Evolutionary conservation across 2,888 invertebrate species (phyloP).

Genomic region (Cryptocheilus praepositus): DNA sequence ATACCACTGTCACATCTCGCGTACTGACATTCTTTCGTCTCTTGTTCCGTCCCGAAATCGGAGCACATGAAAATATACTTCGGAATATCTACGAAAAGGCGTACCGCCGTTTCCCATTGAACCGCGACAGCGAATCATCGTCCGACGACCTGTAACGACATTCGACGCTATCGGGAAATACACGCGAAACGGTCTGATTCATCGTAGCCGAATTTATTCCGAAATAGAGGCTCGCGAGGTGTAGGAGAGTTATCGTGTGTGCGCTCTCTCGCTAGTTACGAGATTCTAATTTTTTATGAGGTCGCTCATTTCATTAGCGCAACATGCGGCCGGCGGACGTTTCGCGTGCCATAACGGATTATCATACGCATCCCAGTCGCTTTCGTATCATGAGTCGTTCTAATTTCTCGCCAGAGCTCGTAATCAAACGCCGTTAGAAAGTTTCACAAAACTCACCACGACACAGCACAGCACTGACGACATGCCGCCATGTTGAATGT

Average conservation of each 20-base stretch:
- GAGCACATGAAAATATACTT: too few species aligned
- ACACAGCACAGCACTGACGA: constrained; percentile 97
- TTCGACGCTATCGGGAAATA: too few species aligned
- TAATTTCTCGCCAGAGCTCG: constrained; percentile 45
- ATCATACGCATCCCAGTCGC: too few species aligned
- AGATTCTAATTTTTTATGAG: constrained; percentile 64
- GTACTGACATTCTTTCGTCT: too few species aligned
- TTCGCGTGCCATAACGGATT: too few species aligned
- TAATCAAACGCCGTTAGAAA: constrained; percentile 43
- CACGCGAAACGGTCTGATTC: not conserved
- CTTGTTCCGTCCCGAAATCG: too few species aligned
- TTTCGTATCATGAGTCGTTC: too few species aligned
- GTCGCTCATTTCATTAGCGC: constrained; percentile 41
- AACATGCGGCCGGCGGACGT: not conserved
- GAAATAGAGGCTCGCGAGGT: constrained; percentile 28
- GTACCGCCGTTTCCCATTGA: too few species aligned
- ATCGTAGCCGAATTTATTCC: not conserved
- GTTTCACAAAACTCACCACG: constrained; percentile 87
- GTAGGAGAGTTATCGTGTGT: constrained; percentile 29
- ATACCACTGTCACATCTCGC: too few species aligned
- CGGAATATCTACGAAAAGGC: too few species aligned
- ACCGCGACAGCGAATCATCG: not conserved
- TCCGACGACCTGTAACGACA: not conserved
- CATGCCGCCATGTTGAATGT: constrained; percentile 97
- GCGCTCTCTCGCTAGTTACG: constrained; percentile 52